Evolutionary conservation across 2,797 vertebrate species (phyloP), one percentile per base, ranked within the genome.

Genomic region (Odontamblyopus lacepedii): DNA sequence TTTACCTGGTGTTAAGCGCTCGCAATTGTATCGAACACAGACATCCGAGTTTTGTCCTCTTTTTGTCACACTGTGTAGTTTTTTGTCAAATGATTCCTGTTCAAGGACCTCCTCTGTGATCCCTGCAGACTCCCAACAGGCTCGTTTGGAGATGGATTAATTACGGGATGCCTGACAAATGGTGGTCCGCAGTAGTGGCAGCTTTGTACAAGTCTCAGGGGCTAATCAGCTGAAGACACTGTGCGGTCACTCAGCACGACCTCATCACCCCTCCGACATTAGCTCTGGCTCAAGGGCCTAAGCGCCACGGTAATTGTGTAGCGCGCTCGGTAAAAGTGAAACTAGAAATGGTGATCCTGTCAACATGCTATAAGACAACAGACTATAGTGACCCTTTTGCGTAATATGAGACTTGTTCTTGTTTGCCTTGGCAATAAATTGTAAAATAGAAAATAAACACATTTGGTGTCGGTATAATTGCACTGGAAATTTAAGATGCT

Each of bases 221-320:
- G 87, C 84, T 91, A 92, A 91, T 92, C 91, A 89, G 88, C 78
- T 69, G 75, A 77, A 85, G 83, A 87, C 85, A 73, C 81, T 73
- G 78, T 59, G 73, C 67, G 87, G 89, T 91, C 89, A 85, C 81
- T 90, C 89, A 83, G 77, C 85, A 71, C 67, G 72, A 85, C 81
- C 82, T 85, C 86, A 89, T 91, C 86, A 77, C 81, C 67, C 70
- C 76, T 51, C 75, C 82, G 84, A 89, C 83, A 83, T 82, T 76
- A 71, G 85, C 80, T 51, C 78, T 69, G 80, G 80, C 87, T 82
- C 84, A 78, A 81, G 83, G 76, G 77, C 81, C 86, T 80, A 72
- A 75, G 81, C 80, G 73, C 48, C 74, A 87, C 85, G 88, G 90
- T 85, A 90, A 91, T 90, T 86, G 85, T 63, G 27, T 19, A 63